Conservation (phyloP, 1,140 invertebrate species). For the Drosophila pectinifera region DNA sequence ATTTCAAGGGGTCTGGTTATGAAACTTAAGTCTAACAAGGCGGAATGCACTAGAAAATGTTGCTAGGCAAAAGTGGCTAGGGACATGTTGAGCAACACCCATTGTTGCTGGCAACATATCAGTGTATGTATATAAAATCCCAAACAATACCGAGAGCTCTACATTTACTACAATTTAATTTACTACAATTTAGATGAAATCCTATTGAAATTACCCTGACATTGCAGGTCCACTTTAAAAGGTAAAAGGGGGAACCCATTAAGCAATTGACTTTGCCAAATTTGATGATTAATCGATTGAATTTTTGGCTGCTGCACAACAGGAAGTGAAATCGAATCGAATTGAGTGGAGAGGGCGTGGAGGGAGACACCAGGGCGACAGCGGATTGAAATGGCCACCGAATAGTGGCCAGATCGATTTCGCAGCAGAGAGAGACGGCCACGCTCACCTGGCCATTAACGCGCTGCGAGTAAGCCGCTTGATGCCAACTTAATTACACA, state of each 20-base stretch:
- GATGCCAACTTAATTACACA: constrained; percentile 61
- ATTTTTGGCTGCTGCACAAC: constrained; percentile 56
- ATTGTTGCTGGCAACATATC: too few relatives aligned
- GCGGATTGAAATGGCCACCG: constrained; percentile 12
- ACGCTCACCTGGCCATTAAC: constrained; percentile 61
- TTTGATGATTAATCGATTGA: constrained; percentile 72
- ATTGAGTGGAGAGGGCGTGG: constrained; percentile 1
- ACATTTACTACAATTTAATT: too few relatives aligned
- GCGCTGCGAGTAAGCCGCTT: constrained; percentile 40
- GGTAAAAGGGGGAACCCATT: constrained; percentile 4
- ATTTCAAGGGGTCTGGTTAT: too few relatives aligned
- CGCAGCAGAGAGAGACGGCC: constrained; percentile 1
- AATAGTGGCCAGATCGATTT: constrained; percentile 36
- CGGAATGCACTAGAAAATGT: too few relatives aligned
- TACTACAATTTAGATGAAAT: not conserved
- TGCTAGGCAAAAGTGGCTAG: too few relatives aligned
- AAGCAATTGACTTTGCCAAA: constrained; percentile 54
- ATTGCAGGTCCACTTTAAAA: not conserved
- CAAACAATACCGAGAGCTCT: too few relatives aligned
- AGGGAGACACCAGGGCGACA: constrained; percentile 28
- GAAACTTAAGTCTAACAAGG: too few relatives aligned
- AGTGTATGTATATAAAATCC: too few relatives aligned
- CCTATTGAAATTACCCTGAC: not conserved
- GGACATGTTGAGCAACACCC: too few relatives aligned
- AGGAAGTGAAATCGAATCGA: constrained; percentile 35